Percentiles rank a stretch among this genome's conserved stretches.
phyloP scores from a whole-genome alignment of 2,797 vertebrate species.

The Platalea minor region DNA sequence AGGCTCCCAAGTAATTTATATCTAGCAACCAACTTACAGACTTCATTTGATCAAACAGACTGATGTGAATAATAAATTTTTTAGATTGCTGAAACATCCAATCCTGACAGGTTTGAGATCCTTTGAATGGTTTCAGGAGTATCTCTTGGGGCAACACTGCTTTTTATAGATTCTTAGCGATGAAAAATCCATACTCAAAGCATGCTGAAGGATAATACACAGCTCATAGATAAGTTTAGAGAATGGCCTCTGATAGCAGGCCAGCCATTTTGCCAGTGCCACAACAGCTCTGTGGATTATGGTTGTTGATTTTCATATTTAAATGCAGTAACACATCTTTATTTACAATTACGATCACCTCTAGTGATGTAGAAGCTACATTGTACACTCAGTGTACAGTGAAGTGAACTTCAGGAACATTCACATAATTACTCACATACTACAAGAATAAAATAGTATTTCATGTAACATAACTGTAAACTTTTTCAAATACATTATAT shows the following conservation, averaged over 20 bases:
- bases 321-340: not conserved
- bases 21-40: not conserved
- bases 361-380: not conserved
- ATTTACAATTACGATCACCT: not conserved
- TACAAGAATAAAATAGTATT: not conserved
- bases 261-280: not conserved
- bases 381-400: too few species aligned
- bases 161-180: not conserved
- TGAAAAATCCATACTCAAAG: not conserved
- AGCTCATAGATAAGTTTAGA: not conserved
- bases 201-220: not conserved
- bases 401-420: not conserved
- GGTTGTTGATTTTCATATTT: not conserved
- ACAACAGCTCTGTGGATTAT: not conserved
- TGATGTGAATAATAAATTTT: conserved; percentile 4
- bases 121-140: not conserved
- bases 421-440: not conserved
- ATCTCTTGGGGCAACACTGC: not conserved
- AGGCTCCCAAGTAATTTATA: conserved; percentile 2
- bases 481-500: not conserved
- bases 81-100: not conserved
- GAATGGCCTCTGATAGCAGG: not conserved
- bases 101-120: not conserved
- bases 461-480: not conserved
- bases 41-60: conserved; percentile 3